Percentiles rank a stretch among this genome's conserved stretches.
phyloP scores from a whole-genome alignment of 2,888 invertebrate species.

The Amaurobius ferox region DNA sequence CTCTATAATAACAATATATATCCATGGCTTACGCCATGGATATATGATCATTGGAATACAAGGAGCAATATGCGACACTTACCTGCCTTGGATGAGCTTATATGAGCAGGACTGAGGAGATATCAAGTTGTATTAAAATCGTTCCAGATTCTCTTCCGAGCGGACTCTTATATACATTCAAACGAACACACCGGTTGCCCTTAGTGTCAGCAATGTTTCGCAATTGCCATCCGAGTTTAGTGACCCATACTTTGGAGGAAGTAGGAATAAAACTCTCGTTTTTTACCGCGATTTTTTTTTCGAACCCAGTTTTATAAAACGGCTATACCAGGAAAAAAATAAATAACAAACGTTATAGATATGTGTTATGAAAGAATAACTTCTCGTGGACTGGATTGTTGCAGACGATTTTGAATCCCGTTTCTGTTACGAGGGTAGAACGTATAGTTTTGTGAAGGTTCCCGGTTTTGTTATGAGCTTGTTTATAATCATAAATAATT shows the following conservation, averaged over 20 bases:
- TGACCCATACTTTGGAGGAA: conserved; percentile 66
- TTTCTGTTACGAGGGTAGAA: too few species aligned
- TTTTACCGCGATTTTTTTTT: not conserved
- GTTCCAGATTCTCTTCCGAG: not conserved
- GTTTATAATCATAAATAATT: too few species aligned
- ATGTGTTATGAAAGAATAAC: not conserved
- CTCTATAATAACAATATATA: too few species aligned
- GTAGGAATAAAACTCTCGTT: conserved; percentile 28
- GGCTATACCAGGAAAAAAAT: conserved; percentile 14
- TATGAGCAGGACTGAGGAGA: too few species aligned
- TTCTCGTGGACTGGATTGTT: not conserved
- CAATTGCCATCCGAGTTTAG: conserved; percentile 39
- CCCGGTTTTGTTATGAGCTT: too few species aligned
- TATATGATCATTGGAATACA: too few species aligned
- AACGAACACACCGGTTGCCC: conserved; percentile 10
- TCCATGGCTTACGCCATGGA: too few species aligned
- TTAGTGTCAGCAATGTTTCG: not conserved
- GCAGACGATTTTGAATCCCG: not conserved
- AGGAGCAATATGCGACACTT: too few species aligned
- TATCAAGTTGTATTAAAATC: too few species aligned
- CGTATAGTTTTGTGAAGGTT: too few species aligned
- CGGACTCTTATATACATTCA: conserved; percentile 25
- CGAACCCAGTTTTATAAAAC: conserved; percentile 54
- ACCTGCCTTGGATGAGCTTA: not conserved
- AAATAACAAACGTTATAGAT: not conserved